Base-by-base conservation (phyloP, 2,113 vertebrate genomes). In the Nibea albiflora region DNA sequence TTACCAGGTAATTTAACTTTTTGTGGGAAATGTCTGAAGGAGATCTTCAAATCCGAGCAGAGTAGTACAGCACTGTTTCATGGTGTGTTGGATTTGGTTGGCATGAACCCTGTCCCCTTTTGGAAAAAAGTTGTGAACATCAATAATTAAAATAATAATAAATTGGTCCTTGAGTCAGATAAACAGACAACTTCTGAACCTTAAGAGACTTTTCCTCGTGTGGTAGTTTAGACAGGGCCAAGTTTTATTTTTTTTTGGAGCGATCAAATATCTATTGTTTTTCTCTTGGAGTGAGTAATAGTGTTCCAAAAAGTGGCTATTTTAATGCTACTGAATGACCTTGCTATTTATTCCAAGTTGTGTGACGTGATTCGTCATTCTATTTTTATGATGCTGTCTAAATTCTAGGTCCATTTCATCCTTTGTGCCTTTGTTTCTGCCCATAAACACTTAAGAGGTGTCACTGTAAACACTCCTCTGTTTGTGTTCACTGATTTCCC, bases 401-500 rank as follows among this genome's bases (percentile, higher is more conserved):
- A 85, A 85, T 87, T 80, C 75, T 22, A 1, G 49, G 46, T 46
- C 44, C 22, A 7, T 77, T 84, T 74, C 31, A 54, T 64, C 22
- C 47, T 64, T 31, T 63, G n/a, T 52, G 57, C 57, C 28, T 12
- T 39, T 39, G 8, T 16, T 57, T 75, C 60, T 68, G 17, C 39
- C 49, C 20, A 26, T 46, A 79, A 80, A 79, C 67, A 92, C 58
- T 57, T 78, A 68, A 66, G 26, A 76, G 65, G 73, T 71, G 73
- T 79, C 69, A 64, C 66, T 68, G 66, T 69, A 85, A 89, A 81
- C 81, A 53, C 57, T 39, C 60, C 60, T 85, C 76, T 88, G 79
- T 92, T 87, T 85, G 71, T 81, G 72, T 79, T 81, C 28, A n/a
- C 73, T 83, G 64, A 88, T 88, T 87, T 90, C 85, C 84, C 86